phyloP scores from a whole-genome alignment of 2,888 invertebrate species.

The Morpho deidamia region DNA sequence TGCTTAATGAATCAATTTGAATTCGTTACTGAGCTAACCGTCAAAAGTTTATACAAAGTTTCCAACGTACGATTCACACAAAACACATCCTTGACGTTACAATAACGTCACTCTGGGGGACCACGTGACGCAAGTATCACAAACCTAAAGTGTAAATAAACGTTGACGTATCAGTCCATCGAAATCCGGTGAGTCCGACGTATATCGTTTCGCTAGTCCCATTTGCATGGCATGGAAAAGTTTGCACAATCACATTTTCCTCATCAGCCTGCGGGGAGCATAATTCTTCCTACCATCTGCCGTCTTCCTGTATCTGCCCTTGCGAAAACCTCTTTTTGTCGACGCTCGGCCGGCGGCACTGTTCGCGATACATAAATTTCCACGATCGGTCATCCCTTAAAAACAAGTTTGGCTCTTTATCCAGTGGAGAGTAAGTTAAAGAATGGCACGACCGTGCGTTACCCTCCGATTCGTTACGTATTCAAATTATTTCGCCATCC shows the following conservation, averaged over 20 bases:
- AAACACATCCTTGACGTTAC: constrained; percentile 46
- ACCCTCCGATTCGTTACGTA: constrained; percentile 74
- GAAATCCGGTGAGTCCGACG: constrained; percentile 45
- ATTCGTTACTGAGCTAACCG: constrained; percentile 51
- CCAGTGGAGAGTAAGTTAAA: constrained; percentile 68
- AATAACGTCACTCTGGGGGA: constrained; percentile 37
- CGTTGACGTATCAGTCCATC: constrained; percentile 46
- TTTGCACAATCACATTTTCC: constrained; percentile 76
- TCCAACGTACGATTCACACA: constrained; percentile 45
- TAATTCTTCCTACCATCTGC: constrained; percentile 75
- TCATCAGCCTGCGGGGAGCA: constrained; percentile 75
- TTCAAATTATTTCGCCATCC: constrained; percentile 73
- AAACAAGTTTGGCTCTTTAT: constrained; percentile 78
- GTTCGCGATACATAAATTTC: constrained; percentile 76
- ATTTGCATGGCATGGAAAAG: constrained; percentile 75
- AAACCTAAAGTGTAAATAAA: constrained; percentile 54
- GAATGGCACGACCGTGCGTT: constrained; percentile 67
- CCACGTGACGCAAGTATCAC: constrained; percentile 40
- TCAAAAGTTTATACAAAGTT: constrained; percentile 55
- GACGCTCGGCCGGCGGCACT: constrained; percentile 66
- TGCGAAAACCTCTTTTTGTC: constrained; percentile 64
- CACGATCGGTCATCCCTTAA: constrained; percentile 78
- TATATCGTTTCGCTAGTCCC: constrained; percentile 59
- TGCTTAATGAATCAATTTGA: constrained; percentile 61
- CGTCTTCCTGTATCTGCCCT: constrained; percentile 74